Evolutionary conservation across 2,797 vertebrate species (phyloP), one percentile per base, ranked within the genome.

Genomic region (Aplochiton taeniatus): DNA sequence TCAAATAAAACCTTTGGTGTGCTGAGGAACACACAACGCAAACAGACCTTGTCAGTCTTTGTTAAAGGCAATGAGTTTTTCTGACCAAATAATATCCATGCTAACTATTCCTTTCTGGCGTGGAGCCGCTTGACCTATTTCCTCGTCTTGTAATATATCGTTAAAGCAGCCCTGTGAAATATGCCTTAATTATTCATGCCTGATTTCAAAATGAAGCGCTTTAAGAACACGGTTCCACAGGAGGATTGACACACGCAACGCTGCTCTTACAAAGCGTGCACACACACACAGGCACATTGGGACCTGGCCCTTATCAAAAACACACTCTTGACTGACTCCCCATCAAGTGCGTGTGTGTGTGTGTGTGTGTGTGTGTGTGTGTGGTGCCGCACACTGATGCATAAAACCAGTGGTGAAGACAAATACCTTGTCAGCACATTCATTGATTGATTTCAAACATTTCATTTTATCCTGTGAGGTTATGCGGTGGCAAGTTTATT

Each of bases 111-210:
- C 68, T 69, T 76, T 75, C 66, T 66, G 77, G 83, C 80, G 63
- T 55, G 74, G 49, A 54, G 74, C 81, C 79, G 82, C 87, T 91
- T 92, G 91, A 90, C 89, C 92, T 87, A 91, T 92, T 91, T 94
- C 86, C 75, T 90, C 85, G 6, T 75, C 87, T 70, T 87, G 88
- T 88, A 90, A 91, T 87, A 81, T 89, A 88, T 88, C 79, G 83
- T 89, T 86, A 89, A 89, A 89, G 87, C 85, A 74, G 89, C 86
- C 86, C 89, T 74, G 87, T 90, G 90, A 91, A 92, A 62, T 31
- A 91, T 86, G 84, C 79, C 86, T 92, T 91, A 87, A 93, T 92
- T 93, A 92, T 92, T 91, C 88, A 92, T 90, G 91, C 86, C 84
- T 90, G 89, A 91, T 91, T 91, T 92, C 84, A 89, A 88, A 91